phyloP scores from a whole-genome alignment of 2,113 vertebrate genomes.

The Anolis sagrei region DNA sequence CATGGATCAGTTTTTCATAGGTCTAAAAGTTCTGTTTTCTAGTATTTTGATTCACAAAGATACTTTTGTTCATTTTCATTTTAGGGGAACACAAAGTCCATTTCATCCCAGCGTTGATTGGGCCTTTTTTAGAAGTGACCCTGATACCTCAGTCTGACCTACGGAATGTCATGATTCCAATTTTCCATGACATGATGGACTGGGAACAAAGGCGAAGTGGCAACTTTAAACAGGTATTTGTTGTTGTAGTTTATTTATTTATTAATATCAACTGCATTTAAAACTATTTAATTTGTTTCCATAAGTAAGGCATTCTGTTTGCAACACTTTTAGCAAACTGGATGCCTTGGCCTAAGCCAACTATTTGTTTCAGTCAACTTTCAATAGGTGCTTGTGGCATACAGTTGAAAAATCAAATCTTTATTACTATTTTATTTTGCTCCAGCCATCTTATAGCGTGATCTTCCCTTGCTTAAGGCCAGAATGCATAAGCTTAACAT shows the following conservation, averaged over 20 bases:
- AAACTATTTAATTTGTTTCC: neutral
- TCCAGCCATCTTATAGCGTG: too few species aligned
- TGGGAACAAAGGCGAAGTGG: constrained; percentile 97
- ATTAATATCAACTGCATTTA: neutral
- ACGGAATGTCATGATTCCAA: constrained; percentile 98
- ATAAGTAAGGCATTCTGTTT: too few species aligned
- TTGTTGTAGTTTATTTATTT: neutral
- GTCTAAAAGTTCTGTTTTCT: neutral
- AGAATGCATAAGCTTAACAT: too few species aligned
- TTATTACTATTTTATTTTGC: too few species aligned
- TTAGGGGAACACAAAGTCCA: constrained; percentile 96
- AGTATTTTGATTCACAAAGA: neutral
- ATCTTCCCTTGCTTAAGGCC: too few species aligned
- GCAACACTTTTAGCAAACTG: neutral
- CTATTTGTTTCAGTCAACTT: neutral
- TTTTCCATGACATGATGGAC: constrained; percentile 99
- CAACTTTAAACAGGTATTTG: constrained; percentile 94
- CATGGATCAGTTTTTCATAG: constrained; percentile 14
- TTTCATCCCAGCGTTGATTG: constrained; percentile 98
- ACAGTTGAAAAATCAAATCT: too few species aligned
- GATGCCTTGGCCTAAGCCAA: neutral
- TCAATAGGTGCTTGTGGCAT: neutral
- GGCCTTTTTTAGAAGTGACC: constrained; percentile 97
- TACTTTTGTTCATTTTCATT: constrained; percentile 41
- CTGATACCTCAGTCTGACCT: constrained; percentile 96